Conservation (phyloP, 2,797 vertebrate species). For the Phyllotis vaccarum region DNA sequence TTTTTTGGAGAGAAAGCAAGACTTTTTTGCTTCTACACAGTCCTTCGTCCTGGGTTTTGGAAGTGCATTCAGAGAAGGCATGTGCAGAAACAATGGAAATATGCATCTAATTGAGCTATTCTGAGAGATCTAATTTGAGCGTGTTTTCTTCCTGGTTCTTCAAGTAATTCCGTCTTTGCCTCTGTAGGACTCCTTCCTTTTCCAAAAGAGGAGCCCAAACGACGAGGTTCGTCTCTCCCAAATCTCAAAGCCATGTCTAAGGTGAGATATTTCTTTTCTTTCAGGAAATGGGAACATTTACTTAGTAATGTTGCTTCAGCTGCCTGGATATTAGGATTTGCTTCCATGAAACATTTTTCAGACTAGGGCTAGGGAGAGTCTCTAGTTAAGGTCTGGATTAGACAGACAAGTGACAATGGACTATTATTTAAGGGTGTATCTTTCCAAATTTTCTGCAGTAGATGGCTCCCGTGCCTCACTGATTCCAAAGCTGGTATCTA, state of each 20-base stretch:
- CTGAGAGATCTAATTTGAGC: constrained; percentile 20
- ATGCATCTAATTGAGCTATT: constrained; percentile 39
- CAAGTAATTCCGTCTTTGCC: constrained; percentile 17
- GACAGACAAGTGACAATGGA: background rate
- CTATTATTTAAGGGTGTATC: background rate
- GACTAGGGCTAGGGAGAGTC: background rate
- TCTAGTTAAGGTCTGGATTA: background rate
- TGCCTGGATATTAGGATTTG: constrained; percentile 13
- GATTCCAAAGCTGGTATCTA: background rate
- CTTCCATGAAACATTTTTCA: constrained; percentile 1
- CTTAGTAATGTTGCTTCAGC: constrained; percentile 22
- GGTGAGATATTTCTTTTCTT: constrained; percentile 73
- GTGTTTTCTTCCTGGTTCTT: constrained; percentile 21
- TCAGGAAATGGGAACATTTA: constrained; percentile 30
- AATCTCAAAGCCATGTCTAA: constrained; percentile 74
- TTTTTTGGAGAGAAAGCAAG: background rate
- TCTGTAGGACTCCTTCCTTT: constrained; percentile 66
- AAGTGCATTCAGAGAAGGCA: background rate
- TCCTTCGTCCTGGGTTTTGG: background rate
- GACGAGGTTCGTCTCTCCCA: constrained; percentile 40
- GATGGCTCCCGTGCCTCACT: background rate
- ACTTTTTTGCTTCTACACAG: constrained; percentile 25
- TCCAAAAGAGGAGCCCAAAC: constrained; percentile 64
- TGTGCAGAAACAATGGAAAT: background rate
- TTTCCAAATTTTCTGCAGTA: background rate